Base-by-base conservation (phyloP, 2,888 invertebrate genomes). In the Arrhopalites spinosus region DNA sequence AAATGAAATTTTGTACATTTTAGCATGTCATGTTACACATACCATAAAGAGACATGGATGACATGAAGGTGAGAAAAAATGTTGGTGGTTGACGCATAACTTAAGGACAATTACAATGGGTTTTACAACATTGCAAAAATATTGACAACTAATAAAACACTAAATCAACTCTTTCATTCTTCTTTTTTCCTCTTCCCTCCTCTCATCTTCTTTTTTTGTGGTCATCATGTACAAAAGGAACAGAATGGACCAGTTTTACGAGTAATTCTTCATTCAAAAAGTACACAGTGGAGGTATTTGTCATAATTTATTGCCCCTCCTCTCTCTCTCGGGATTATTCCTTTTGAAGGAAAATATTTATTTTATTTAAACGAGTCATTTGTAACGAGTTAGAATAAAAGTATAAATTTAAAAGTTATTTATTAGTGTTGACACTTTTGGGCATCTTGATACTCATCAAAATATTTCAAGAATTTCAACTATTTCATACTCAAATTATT, bases 141-240 rank as follows among this genome's bases (percentile, higher is more conserved):
- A 66, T 66, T 66, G 66, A 66, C 66, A 66, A 66, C 45, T 45
- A 66, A 66, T 66, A 66, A 66, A 66, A 66, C 25, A 45, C 20
- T 66, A 66, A 66, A 66, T 66, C 66, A 45, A 20, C 30, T 23
- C 23, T 59, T 59, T 59, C 59, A 23, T 20, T 13, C 20, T 25
- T 23, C n/a, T n/a, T 23, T 59, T 2, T 20, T 59, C n/a, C 59
- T 20, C 59, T 8, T 25, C n/a, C 23, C 17, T 11, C 17, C 20
- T 59, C 23, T 25, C 8, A 23, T 11, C 3, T 45, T 45, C 47
- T 36, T 3, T 36, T 3, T 36, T 3, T 36, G 36, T 36, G 36
- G 3, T 7, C 36, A 36, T 3, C 11, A 11, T 36, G 36, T 36
- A 59, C 59, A 59, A 59, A 25, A 23, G 25, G 23, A 20, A 23